These are phyloP conservation scores for Apis dorsata DNA, from an alignment of 1,140 invertebrate genomes.

Conservation along the genomic window DNA sequence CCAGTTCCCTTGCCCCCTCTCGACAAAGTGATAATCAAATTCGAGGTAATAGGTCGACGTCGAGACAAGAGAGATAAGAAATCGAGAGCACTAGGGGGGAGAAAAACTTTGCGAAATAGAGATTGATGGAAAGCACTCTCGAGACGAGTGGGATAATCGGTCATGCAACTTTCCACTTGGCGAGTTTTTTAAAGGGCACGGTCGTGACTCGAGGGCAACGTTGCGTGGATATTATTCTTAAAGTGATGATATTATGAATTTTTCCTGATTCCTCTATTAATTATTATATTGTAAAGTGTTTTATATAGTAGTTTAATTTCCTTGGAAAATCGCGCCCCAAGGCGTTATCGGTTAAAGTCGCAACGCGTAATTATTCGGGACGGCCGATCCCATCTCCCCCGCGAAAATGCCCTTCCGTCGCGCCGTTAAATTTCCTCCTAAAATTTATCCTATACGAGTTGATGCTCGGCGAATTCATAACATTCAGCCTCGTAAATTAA, in stretches of 20 bases:
- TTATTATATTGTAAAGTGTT: too few relatives aligned
- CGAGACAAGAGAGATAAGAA: not conserved
- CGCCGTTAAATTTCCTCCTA: conserved; percentile 38
- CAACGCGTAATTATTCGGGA: conserved; percentile 25
- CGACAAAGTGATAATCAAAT: not conserved
- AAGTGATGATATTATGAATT: too few relatives aligned
- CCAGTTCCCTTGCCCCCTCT: too few relatives aligned
- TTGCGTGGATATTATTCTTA: too few relatives aligned
- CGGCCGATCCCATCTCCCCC: not conserved
- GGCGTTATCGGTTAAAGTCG: conserved; percentile 40
- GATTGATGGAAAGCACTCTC: not conserved
- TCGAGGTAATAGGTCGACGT: too few relatives aligned
- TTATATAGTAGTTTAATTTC: conserved; percentile 34
- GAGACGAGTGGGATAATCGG: not conserved
- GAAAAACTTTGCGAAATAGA: not conserved
- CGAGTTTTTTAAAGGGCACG: too few relatives aligned
- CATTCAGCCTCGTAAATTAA: conserved; percentile 18
- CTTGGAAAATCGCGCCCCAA: conserved; percentile 24
- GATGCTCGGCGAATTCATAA: not conserved
- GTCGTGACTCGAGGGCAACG: too few relatives aligned
- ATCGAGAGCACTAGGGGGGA: not conserved
- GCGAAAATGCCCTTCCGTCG: too few relatives aligned
- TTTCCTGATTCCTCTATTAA: too few relatives aligned
- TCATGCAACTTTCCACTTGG: not conserved
- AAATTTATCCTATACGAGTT: conserved; percentile 18